Evolutionary conservation across 2,113 vertebrate species (phyloP), one percentile per base, ranked within the genome.

Genomic region (Corythornis madagascariensis): DNA sequence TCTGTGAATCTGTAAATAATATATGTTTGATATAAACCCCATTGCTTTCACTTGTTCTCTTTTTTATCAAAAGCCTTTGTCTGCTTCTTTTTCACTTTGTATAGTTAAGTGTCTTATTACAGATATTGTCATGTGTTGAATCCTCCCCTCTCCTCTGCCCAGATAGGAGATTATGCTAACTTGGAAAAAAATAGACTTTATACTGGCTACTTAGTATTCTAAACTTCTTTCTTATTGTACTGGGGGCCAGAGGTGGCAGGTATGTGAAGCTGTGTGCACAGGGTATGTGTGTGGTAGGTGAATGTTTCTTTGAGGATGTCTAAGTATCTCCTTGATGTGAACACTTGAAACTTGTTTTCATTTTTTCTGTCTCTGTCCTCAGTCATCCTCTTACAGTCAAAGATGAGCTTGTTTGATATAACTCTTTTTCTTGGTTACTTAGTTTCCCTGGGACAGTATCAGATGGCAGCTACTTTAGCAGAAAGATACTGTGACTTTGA

Each of bases 401-500:
- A 64, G 38, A n/a, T 31, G 7, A 80, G 9, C 11, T 43, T 42
- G 9, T 88, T 40, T 75, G 45, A 69, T 66, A 5, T 18, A 61
- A 66, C 38, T 86, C 6, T 59, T 76, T 78, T 63, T 65, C 22
- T 42, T 84, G 31, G 43, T 94, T 89, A 4, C 18, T 6, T 91
- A 99, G 99, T 99, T 98, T 97, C 98, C n/a, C 94, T 99, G 83
- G 98, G 99, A 55, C 99, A 99, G 95, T 97, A 99, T 93, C 98
- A 98, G 75, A 98, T 98, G 98, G 98, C 98, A 72, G 98, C 99
- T 7, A 97, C 98, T 29, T 96, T 99, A 93, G 99, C 99, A 24
- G 99, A 99, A 97, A 99, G 99, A 73, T 99, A 98, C 96, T 99
- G 98, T 10, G 99, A 99, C 97, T 99, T 99, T 19, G 99, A 99